A percentile compares a stretch with the other conserved stretches of the same genome.
Evolutionary conservation across 1,140 invertebrate genomes (phyloP).

Genomic region (Chironomus tepperi): DNA sequence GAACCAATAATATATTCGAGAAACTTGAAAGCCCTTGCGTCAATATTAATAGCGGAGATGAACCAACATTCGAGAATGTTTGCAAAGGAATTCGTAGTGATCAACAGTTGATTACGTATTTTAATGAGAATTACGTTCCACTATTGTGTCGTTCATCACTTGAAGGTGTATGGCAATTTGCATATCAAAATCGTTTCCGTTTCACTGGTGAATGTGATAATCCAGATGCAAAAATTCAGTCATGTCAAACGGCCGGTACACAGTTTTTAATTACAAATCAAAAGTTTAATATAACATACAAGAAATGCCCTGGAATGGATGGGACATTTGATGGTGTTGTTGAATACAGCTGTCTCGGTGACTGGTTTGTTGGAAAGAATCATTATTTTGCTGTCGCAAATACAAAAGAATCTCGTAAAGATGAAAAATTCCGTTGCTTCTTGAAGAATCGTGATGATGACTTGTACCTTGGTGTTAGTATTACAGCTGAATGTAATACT

Average conservation of each 20-base stretch:
- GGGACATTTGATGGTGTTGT: slow-evolving; percentile 85
- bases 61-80: slow-evolving; percentile 65
- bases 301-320: slow-evolving; percentile 68
- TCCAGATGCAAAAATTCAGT: slow-evolving; percentile 79
- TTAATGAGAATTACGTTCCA: slow-evolving; percentile 82
- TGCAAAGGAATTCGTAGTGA: slow-evolving; percentile 63
- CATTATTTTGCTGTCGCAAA: slow-evolving; percentile 92
- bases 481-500: slow-evolving; percentile 85
- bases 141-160: slow-evolving; percentile 87
- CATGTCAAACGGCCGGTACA: slow-evolving; percentile 91
- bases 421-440: slow-evolving; percentile 89
- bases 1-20: slow-evolving; percentile 83
- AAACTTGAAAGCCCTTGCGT: slow-evolving; percentile 82
- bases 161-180: slow-evolving; percentile 92
- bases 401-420: slow-evolving; percentile 86
- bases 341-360: slow-evolving; percentile 86
- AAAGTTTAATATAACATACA: slow-evolving; percentile 93
- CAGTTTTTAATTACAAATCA: slow-evolving; percentile 95
- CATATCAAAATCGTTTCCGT: slow-evolving; percentile 81
- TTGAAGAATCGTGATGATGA: slow-evolving; percentile 91
- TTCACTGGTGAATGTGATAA: slow-evolving; percentile 85
- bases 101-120: slow-evolving; percentile 76
- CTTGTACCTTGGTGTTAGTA: slow-evolving; percentile 79
- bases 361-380: slow-evolving; percentile 93
- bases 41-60: slow-evolving; percentile 48